phyloP scores from a whole-genome alignment of 2,113 vertebrate genomes.

The Brachyistius frenatus region DNA sequence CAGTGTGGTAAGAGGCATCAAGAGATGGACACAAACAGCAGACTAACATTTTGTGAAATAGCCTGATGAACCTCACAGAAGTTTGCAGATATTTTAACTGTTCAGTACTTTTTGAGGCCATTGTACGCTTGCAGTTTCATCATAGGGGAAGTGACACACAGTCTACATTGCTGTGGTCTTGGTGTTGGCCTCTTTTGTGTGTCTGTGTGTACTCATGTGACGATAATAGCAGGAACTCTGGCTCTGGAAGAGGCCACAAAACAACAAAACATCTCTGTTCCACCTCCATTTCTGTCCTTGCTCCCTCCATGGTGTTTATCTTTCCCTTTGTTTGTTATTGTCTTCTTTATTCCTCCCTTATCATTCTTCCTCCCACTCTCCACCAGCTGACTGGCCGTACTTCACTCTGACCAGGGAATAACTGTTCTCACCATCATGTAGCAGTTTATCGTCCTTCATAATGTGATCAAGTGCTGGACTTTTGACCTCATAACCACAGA shows the following conservation, averaged over 20 bases:
- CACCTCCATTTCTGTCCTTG: conserved; percentile 3
- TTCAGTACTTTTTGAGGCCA: not conserved
- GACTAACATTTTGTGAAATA: not conserved
- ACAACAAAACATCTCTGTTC: conserved; percentile 59
- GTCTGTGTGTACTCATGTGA: conserved; percentile 39
- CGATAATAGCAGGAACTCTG: conserved; percentile 39
- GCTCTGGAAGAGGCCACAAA: conserved; percentile 17
- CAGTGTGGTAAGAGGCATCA: conserved; percentile 86
- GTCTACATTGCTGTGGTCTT: not conserved
- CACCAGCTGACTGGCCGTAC: not conserved
- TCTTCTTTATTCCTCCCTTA: not conserved
- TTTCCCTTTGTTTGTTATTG: conserved; percentile 8
- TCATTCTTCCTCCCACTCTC: conserved; percentile 21
- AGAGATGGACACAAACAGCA: not conserved
- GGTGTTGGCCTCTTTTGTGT: not conserved
- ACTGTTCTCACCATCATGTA: not conserved
- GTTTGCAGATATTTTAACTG: not conserved
- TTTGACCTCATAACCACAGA: not conserved
- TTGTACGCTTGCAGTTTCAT: not conserved
- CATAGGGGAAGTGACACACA: not conserved
- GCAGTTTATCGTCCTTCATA: conserved; percentile 2
- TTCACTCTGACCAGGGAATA: conserved; percentile 10
- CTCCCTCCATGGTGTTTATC: not conserved
- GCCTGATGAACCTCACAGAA: not conserved
- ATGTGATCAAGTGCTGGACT: not conserved